Evolutionary conservation across 2,797 vertebrate species (phyloP), one percentile per base, ranked within the genome.

Genomic region (Atherinosoma microstoma): DNA sequence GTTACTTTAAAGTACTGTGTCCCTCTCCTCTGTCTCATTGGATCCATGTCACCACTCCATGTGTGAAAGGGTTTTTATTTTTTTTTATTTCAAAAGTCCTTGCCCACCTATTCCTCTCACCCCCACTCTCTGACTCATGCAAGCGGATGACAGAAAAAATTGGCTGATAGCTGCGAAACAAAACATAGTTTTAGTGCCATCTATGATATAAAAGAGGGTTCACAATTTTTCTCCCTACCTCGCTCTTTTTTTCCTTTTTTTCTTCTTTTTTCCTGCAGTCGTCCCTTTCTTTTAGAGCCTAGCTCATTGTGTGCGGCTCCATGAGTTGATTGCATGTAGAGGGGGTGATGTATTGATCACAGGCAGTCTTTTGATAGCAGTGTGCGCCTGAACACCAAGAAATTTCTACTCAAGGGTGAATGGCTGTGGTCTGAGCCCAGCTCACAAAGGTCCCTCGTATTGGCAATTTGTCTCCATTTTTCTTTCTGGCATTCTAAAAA

Each of bases 11-110:
- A 96, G 94, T 92, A 93, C 93, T 94, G 94, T 94, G 95, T 93
- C 95, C 94, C 90, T 92, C 94, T 95, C 93, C 92, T 95, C 95
- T 96, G 96, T 97, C 96, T 97, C 96, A 97, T 97, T 96, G 95
- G 96, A 97, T 98, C 97, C 96, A 92, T 99, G 97, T 98, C 97
- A 96, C 94, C 94, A 94, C 94, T 96, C 94, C 94, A 91, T 95
- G 94, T 94, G 95, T 95, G 93, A 93, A 95, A 94, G 95, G 94
- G 91, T 95, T 96, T 95, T 49, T 61, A 96, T 95, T 64, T 62
- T 58, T 59, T 59, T 15, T 54, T 96, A 2, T 20, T 22, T 94
- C 91, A 95, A 83, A 93, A 85, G 83, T 83, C 88, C 79, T 80
- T 76, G 16, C 80, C 76, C 73, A 67, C 80, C 69, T 67, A 58